Evolutionary conservation across 2,888 invertebrate genomes (phyloP).

Genomic region (Chalcis sispes): DNA sequence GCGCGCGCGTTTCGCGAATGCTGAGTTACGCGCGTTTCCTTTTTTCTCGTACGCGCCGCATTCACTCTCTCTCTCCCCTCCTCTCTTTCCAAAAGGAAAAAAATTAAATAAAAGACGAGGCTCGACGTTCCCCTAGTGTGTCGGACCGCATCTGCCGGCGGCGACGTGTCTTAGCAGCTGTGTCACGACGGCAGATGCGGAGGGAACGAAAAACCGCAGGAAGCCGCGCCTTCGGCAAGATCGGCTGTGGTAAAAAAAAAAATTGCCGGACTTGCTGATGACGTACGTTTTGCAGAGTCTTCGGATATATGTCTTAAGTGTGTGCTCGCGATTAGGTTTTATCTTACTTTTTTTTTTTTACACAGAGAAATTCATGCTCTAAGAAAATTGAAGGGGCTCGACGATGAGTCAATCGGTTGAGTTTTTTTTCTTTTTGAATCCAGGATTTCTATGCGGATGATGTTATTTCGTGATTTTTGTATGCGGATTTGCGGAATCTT

Average conservation of each 20-base stretch:
- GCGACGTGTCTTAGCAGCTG: slow-evolving; percentile 26
- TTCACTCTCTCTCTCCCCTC: slow-evolving; percentile 15
- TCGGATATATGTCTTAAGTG: background rate
- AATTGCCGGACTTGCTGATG: no score
- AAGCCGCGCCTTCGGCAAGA: no score
- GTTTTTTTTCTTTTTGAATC: no score
- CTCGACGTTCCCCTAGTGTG: slow-evolving; percentile 60
- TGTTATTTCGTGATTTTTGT: slow-evolving; percentile 3
- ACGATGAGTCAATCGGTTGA: no score
- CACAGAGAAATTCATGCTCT: no score
- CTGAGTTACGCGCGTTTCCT: no score
- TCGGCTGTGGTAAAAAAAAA: no score
- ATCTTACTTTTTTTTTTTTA: no score
- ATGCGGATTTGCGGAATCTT: background rate
- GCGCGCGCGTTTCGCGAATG: no score
- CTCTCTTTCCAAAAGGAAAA: no score
- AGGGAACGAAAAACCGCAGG: slow-evolving; percentile 58
- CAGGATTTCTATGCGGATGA: background rate
- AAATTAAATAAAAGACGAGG: no score
- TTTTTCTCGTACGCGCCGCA: background rate
- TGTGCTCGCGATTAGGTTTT: background rate
- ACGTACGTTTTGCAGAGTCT: no score
- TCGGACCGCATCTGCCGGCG: slow-evolving; percentile 67
- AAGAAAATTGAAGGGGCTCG: slow-evolving; percentile 16
- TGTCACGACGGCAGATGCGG: slow-evolving; percentile 64